Evolutionary conservation across 1,140 invertebrate species (phyloP).

Genomic region (Maniola jurtina): DNA sequence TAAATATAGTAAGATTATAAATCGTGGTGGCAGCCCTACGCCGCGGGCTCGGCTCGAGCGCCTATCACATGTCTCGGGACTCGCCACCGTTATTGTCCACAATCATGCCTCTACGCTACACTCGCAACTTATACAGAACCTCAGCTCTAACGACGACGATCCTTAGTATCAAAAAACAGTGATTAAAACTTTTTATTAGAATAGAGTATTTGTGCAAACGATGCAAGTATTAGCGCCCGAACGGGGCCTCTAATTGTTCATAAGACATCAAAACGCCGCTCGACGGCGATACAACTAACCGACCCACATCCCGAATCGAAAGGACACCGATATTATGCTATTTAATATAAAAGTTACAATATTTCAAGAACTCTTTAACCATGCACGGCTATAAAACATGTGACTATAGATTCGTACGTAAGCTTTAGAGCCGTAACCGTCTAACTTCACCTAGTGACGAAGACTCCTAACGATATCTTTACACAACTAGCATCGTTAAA

Average conservation of each 20-base stretch:
- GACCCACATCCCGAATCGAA: slow-evolving; percentile 31
- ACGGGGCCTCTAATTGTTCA: slow-evolving; percentile 31
- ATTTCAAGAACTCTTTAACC: slow-evolving; percentile 51
- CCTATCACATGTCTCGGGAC: slow-evolving; percentile 63
- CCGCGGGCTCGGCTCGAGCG: slow-evolving; percentile 28
- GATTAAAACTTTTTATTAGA: slow-evolving; percentile 60
- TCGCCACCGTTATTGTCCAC: slow-evolving; percentile 71
- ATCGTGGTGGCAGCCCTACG: slow-evolving; percentile 51
- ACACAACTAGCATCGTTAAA: slow-evolving; percentile 73
- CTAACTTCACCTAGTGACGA: slow-evolving; percentile 51
- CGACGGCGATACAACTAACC: slow-evolving; percentile 34
- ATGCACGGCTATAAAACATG: slow-evolving; percentile 56
- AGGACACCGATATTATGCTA: slow-evolving; percentile 66
- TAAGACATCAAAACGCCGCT: slow-evolving; percentile 41
- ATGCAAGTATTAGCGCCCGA: slow-evolving; percentile 40
- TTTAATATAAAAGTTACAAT: slow-evolving; percentile 52
- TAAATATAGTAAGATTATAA: slow-evolving; percentile 57
- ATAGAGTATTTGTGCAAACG: slow-evolving; percentile 71
- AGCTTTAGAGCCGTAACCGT: slow-evolving; percentile 65
- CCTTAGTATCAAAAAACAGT: slow-evolving; percentile 64
- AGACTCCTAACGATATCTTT: slow-evolving; percentile 39
- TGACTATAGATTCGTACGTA: slow-evolving; percentile 65
- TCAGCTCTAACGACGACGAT: slow-evolving; percentile 43
- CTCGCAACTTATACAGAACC: slow-evolving; percentile 65
- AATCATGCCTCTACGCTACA: slow-evolving; percentile 61